Evolutionary conservation across 2,797 vertebrate genomes (phyloP).

Genomic region (Thaleichthys pacificus): DNA sequence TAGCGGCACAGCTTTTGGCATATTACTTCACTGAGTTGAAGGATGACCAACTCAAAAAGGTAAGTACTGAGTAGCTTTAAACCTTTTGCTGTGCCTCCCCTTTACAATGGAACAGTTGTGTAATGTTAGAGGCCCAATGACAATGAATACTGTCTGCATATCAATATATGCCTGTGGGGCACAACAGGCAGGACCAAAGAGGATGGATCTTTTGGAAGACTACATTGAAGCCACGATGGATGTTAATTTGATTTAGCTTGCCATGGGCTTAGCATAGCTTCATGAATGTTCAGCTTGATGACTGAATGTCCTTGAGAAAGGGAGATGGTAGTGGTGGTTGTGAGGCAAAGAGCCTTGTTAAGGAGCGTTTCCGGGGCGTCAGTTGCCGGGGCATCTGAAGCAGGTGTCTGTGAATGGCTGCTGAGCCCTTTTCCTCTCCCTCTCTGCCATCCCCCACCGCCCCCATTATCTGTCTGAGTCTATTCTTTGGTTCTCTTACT

Average conservation of each 20-base stretch:
- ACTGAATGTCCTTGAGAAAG: constrained; percentile 52
- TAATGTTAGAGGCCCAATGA: constrained; percentile 7
- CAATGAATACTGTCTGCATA: constrained; percentile 18
- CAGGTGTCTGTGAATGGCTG: constrained; percentile 43
- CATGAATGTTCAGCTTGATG: background rate
- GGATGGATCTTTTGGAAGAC: constrained; percentile 23
- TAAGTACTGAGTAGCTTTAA: constrained; percentile 54
- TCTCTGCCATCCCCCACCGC: background rate
- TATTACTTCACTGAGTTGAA: constrained; percentile 98
- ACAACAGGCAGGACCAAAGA: constrained; percentile 11
- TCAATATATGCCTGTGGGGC: constrained; percentile 28
- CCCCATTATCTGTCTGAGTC: background rate
- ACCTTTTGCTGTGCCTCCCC: background rate
- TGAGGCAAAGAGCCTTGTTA: constrained; percentile 18
- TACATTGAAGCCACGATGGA: constrained; percentile 7
- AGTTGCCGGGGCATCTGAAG: constrained; percentile 44
- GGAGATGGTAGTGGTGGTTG: constrained; percentile 28
- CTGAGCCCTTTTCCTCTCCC: constrained; percentile 6
- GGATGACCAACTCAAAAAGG: constrained; percentile 97
- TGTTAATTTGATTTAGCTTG: background rate
- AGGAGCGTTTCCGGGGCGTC: constrained; percentile 37
- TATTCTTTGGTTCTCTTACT: background rate
- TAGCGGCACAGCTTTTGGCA: constrained; percentile 94
- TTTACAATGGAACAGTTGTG: background rate
- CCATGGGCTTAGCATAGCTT: background rate